Percentiles rank a stretch among this genome's conserved stretches.
These are phyloP conservation scores for Aphyosemion australe DNA, from an alignment of 2,113 vertebrate species.

Conservation along the genomic window DNA sequence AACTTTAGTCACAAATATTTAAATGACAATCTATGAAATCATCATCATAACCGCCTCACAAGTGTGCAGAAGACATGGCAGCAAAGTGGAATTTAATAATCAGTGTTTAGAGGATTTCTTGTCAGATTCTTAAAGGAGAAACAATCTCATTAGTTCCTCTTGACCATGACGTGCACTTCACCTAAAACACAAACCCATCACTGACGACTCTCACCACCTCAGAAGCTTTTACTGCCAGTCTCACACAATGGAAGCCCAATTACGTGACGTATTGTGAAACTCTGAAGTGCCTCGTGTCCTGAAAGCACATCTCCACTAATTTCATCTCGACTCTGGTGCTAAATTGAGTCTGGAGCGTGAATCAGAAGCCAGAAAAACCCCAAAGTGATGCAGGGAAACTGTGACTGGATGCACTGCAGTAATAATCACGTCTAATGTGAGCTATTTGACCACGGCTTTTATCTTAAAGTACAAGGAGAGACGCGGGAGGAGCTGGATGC, in stretches of 20 bases:
- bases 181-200: no score
- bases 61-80: no score
- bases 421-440: constrained; percentile 66
- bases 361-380: constrained; percentile 33
- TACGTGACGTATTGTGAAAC: background rate
- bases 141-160: no score
- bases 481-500: constrained; percentile 29
- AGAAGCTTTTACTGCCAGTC: background rate
- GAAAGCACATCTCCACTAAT: constrained; percentile 39
- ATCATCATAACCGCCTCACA: no score
- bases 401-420: constrained; percentile 38
- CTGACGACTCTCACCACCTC: background rate
- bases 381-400: constrained; percentile 38
- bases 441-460: constrained; percentile 61
- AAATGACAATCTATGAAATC: background rate
- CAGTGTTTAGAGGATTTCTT: no score
- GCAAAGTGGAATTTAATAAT: no score
- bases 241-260: constrained; percentile 8
- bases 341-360: constrained; percentile 44
- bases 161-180: no score
- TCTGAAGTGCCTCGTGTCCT: constrained; percentile 26
- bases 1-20: background rate
- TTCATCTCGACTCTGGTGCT: constrained; percentile 51
- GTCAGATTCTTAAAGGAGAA: no score
- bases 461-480: constrained; percentile 44